Evolutionary conservation across 2,888 invertebrate species (phyloP).

Genomic region (Limnephilus auricula): DNA sequence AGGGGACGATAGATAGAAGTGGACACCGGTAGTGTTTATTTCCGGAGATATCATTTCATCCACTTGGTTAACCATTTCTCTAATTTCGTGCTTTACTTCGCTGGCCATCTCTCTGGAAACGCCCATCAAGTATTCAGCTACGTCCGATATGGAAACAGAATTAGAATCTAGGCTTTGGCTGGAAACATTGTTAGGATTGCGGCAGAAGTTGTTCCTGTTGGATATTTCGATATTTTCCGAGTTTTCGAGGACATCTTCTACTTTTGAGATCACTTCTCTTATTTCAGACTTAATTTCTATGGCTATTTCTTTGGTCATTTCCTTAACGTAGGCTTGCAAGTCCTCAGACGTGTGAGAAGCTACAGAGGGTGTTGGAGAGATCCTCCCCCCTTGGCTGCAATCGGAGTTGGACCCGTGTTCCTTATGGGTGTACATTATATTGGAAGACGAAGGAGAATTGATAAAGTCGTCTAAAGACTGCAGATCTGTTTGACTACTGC

Average conservation of each 20-base stretch:
- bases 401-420: constrained; percentile 77
- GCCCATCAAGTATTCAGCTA: constrained; percentile 87
- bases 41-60: constrained; percentile 82
- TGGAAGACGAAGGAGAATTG: constrained; percentile 72
- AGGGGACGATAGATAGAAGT: constrained; percentile 68
- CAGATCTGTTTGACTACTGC: constrained; percentile 86
- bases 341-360: constrained; percentile 80
- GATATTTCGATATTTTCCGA: constrained; percentile 80
- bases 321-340: constrained; percentile 85
- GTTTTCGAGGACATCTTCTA: constrained; percentile 87
- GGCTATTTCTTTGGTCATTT: constrained; percentile 87
- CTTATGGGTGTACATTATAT: constrained; percentile 75
- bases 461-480: constrained; percentile 81
- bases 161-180: constrained; percentile 80
- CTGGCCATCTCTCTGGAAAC: constrained; percentile 88
- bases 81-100: constrained; percentile 87
- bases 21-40: constrained; percentile 56
- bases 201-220: constrained; percentile 71
- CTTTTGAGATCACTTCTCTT: constrained; percentile 87
- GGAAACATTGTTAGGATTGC: constrained; percentile 74
- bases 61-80: constrained; percentile 85
- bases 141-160: constrained; percentile 86
- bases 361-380: constrained; percentile 78
- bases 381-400: constrained; percentile 77
- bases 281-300: constrained; percentile 90